Percentiles rank a stretch among this genome's conserved stretches.
Conservation (phyloP, 1,140 invertebrate species). For the Kradibia gibbosae region DNA sequence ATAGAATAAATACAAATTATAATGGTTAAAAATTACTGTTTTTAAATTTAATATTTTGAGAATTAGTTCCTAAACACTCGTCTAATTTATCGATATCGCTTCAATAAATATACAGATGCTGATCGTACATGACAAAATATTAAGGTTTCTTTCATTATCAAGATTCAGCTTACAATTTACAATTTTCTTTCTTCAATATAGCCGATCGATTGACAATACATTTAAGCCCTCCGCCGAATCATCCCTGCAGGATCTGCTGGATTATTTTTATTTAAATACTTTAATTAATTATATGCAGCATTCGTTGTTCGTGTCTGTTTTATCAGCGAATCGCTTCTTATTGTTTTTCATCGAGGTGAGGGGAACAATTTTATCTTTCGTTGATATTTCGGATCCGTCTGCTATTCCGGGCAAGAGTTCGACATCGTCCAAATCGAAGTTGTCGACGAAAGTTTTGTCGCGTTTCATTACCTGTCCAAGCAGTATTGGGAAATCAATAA, state of each 20-base stretch:
- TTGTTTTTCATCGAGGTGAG: not conserved
- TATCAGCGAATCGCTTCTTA: not conserved
- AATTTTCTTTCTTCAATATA: not conserved
- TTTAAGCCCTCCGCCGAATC: not conserved
- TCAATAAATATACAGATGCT: not conserved
- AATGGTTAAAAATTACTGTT: not conserved
- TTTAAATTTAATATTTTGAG: not conserved
- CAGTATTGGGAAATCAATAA: not conserved
- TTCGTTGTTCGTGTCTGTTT: not conserved
- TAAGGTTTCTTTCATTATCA: not conserved
- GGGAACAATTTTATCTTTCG: not conserved
- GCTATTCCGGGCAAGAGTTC: not conserved
- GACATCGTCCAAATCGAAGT: not conserved
- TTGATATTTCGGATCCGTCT: not conserved
- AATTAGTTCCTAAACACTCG: too few species aligned
- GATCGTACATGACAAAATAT: not conserved
- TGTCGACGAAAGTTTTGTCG: not conserved
- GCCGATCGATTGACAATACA: not conserved
- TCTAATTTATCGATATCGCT: not conserved
- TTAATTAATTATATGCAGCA: conserved; percentile 12
- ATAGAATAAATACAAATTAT: not conserved
- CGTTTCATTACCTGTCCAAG: conserved; percentile 5
- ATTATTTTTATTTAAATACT: not conserved
- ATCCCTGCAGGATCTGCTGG: not conserved
- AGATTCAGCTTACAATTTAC: not conserved